A percentile compares a stretch with the other conserved stretches of the same genome.
These are phyloP conservation scores for Orientallactaga bullata DNA, from an alignment of 2,113 vertebrate species.

Conservation along the genomic window DNA sequence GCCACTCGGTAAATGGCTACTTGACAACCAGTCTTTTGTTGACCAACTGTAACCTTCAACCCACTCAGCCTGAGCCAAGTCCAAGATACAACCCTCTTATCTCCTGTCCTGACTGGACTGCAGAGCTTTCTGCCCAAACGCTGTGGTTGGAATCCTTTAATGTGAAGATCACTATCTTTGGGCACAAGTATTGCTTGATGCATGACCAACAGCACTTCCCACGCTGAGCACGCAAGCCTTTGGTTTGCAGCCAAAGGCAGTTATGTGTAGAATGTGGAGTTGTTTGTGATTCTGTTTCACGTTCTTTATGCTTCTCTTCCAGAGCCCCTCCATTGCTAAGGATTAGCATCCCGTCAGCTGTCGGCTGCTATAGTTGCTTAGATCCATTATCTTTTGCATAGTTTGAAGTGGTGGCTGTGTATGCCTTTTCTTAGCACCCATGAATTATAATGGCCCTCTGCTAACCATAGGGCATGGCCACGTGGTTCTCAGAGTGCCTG, in stretches of 20 bases:
- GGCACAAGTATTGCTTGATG: slow-evolving; percentile 39
- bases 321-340: slow-evolving; percentile 56
- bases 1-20: background rate
- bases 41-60: background rate
- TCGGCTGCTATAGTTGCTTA: slow-evolving; percentile 46
- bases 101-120: background rate
- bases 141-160: slow-evolving; percentile 25
- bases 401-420: slow-evolving; percentile 62
- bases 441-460: slow-evolving; percentile 67
- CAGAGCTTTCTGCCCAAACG: background rate
- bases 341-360: slow-evolving; percentile 38
- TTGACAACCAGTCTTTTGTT: background rate
- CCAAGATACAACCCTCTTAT: background rate
- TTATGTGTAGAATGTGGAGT: slow-evolving; percentile 66
- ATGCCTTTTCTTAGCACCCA: slow-evolving; percentile 63
- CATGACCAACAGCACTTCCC: slow-evolving; percentile 57
- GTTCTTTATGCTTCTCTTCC: slow-evolving; percentile 53
- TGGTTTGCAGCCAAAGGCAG: slow-evolving; percentile 67
- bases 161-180: slow-evolving; percentile 54
- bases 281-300: slow-evolving; percentile 65
- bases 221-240: slow-evolving; percentile 46
- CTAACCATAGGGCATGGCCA: slow-evolving; percentile 52
- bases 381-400: slow-evolving; percentile 27
- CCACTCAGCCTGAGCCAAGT: background rate
- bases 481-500: background rate